Conservation (phyloP, 2,888 invertebrate species). For the Serrognathus titanus region DNA sequence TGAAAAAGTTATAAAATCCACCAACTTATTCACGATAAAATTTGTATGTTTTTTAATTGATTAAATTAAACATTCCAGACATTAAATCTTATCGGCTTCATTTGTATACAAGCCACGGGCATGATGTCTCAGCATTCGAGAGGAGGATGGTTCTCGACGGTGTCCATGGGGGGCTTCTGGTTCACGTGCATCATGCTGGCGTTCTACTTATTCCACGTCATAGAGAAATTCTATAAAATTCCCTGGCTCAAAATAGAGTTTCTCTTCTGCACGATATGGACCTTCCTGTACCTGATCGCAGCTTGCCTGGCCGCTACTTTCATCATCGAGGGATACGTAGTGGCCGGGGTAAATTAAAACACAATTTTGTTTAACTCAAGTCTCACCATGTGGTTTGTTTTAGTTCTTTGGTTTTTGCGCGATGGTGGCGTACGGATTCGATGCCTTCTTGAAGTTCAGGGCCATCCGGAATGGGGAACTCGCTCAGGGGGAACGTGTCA, state of each 20-base stretch:
- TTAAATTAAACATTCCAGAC: slow-evolving; percentile 48
- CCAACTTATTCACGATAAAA: too few species aligned
- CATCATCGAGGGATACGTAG: slow-evolving; percentile 58
- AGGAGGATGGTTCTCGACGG: slow-evolving; percentile 72
- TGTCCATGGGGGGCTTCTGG: slow-evolving; percentile 83
- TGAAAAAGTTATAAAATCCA: too few species aligned
- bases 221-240: slow-evolving; percentile 80
- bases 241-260: slow-evolving; percentile 86
- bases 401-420: slow-evolving; percentile 86
- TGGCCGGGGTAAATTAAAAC: slow-evolving; percentile 67
- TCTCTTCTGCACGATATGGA: slow-evolving; percentile 70
- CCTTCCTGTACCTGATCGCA: slow-evolving; percentile 72
- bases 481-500: slow-evolving; percentile 68
- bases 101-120: slow-evolving; percentile 64
- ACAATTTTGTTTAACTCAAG: neutral
- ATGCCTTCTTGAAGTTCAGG: slow-evolving; percentile 75
- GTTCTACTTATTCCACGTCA: slow-evolving; percentile 79
- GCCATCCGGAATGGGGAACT: slow-evolving; percentile 64
- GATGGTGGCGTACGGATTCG: slow-evolving; percentile 74
- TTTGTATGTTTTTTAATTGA: too few species aligned
- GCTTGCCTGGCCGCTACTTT: slow-evolving; percentile 65
- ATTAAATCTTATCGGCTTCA: slow-evolving; percentile 72
- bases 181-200: slow-evolving; percentile 74
- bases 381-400: slow-evolving; percentile 36
- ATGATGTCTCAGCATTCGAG: slow-evolving; percentile 48